These are phyloP conservation scores for Chloroceryle inda DNA, from an alignment of 2,797 vertebrate species.

Conservation along the genomic window DNA sequence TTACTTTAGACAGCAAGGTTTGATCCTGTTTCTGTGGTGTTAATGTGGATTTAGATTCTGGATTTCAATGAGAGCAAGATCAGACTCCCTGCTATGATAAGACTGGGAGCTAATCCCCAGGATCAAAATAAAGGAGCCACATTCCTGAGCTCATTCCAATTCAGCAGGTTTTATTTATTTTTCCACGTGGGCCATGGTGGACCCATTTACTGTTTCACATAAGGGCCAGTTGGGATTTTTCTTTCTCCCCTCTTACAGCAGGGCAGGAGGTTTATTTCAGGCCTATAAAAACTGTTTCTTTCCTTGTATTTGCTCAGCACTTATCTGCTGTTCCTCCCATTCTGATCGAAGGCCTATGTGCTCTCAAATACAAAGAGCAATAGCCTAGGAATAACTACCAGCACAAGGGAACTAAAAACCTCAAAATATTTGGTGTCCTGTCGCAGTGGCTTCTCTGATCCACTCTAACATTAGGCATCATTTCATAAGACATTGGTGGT, in stretches of 20 bases:
- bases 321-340: neutral
- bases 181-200: constrained; percentile 66
- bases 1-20: constrained; percentile 38
- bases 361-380: neutral
- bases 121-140: constrained; percentile 72
- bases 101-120: constrained; percentile 73
- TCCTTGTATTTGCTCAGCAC: constrained; percentile 21
- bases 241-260: constrained; percentile 9
- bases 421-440: neutral
- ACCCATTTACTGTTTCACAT: constrained; percentile 69
- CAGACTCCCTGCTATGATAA: constrained; percentile 68
- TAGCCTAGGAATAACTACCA: neutral
- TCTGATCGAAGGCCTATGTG: neutral
- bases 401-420: neutral
- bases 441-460: neutral
- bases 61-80: constrained; percentile 64
- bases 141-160: constrained; percentile 71
- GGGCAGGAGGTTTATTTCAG: constrained; percentile 52
- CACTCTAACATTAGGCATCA: neutral
- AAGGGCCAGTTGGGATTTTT: constrained; percentile 61
- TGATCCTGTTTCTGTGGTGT: constrained; percentile 62
- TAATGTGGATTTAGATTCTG: constrained; percentile 68
- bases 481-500: neutral
- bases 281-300: constrained; percentile 48
- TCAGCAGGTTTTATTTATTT: constrained; percentile 76